A percentile compares a stretch with the other conserved stretches of the same genome.
Evolutionary conservation across 1,140 invertebrate species (phyloP).

Genomic region (Cephus cinctus): DNA sequence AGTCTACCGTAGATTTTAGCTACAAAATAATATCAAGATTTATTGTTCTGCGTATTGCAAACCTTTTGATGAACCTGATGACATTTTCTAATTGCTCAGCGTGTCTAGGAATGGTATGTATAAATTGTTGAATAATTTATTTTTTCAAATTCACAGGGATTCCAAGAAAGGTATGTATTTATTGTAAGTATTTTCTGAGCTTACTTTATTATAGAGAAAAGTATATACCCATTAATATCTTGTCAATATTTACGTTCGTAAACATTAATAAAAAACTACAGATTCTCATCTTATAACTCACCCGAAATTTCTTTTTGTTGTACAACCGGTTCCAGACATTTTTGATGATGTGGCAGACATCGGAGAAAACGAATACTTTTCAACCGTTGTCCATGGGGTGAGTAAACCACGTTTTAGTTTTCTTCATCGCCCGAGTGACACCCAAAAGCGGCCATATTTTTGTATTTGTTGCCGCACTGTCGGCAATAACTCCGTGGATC

Average conservation of each 20-base stretch:
- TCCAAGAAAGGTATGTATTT: slow-evolving; percentile 2
- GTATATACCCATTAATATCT: too few relatives aligned
- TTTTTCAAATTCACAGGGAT: background rate
- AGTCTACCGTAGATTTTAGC: slow-evolving; percentile 4
- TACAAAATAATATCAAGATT: background rate
- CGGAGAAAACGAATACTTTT: slow-evolving; percentile 9
- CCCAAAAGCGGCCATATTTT: slow-evolving; percentile 9
- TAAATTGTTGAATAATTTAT: too few relatives aligned
- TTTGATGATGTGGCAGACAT: slow-evolving; percentile 3
- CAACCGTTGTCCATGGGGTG: slow-evolving; percentile 2
- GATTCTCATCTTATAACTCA: too few relatives aligned
- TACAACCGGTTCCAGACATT: slow-evolving; percentile 9
- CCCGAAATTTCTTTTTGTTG: background rate
- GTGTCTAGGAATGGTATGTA: too few relatives aligned
- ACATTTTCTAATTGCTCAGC: too few relatives aligned
- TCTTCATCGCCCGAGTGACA: background rate
- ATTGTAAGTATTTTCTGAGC: too few relatives aligned
- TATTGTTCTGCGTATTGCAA: background rate
- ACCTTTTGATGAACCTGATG: background rate
- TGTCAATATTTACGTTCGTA: too few relatives aligned
- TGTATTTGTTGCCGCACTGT: slow-evolving; percentile 7
- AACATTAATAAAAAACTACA: too few relatives aligned
- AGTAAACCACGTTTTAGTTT: background rate
- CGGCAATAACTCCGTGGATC: slow-evolving; percentile 12
- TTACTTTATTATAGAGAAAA: too few relatives aligned